A percentile compares a stretch with the other conserved stretches of the same genome.
These are phyloP conservation scores for Idaea dimidiata DNA, from an alignment of 2,888 invertebrate genomes.

Conservation along the genomic window DNA sequence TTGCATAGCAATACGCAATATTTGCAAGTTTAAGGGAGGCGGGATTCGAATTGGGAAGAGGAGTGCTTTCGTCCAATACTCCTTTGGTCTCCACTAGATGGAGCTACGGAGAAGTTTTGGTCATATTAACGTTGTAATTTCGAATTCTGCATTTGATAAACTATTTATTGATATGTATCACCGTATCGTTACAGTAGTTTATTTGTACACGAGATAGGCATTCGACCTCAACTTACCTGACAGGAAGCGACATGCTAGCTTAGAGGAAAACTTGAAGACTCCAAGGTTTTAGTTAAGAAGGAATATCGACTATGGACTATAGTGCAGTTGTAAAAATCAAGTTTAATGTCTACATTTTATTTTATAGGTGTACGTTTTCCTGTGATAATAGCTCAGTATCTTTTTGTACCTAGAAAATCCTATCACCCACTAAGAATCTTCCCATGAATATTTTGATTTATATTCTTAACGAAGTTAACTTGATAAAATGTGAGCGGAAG, in stretches of 20 bases:
- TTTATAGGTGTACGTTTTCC: no score
- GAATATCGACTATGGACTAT: no score
- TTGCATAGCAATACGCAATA: conserved; percentile 30
- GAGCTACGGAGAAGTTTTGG: background rate
- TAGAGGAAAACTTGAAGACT: no score
- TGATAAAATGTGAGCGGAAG: conserved; percentile 26
- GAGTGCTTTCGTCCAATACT: background rate
- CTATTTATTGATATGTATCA: no score
- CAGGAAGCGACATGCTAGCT: no score
- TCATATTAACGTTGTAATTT: background rate
- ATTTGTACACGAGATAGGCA: no score
- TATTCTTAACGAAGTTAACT: conserved; percentile 31
- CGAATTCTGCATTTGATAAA: background rate
- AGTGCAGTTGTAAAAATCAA: no score
- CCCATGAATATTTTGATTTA: conserved; percentile 46
- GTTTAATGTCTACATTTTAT: no score
- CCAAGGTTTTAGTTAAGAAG: no score
- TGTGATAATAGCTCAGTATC: no score
- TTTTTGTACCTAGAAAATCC: background rate
- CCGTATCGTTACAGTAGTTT: no score
- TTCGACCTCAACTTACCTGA: no score
- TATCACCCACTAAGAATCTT: conserved; percentile 21
- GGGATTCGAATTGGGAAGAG: background rate
- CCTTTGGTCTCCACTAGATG: background rate
- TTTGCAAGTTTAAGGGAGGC: conserved; percentile 21